Evolutionary conservation across 2,888 invertebrate genomes (phyloP), one percentile per base, ranked within the genome.

Genomic region (Spodoptera exigua): DNA sequence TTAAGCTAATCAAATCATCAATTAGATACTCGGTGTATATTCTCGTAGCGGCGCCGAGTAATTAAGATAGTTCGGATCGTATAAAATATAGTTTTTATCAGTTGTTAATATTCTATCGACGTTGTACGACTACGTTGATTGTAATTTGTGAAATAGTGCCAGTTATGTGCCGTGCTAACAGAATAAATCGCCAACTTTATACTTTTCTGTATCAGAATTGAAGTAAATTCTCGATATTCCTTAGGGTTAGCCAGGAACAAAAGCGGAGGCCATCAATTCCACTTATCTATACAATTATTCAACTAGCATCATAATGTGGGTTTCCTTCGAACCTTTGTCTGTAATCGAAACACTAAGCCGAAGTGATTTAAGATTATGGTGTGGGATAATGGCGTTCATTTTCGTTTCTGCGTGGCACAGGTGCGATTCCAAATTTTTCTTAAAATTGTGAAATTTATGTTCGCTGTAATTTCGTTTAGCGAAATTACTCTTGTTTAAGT

Each of bases 351-450:
- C 89, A 92, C 91, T 93, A 91, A 93, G 91, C 90, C 91, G 81
- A 85, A 89, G 93, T 92, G 92, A 93, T 93, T 93, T 93, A 93
- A 92, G 93, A 92, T 93, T 92, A 93, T 93, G 90, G 92, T 89
- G 84, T 84, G 92, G 92, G 91, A 92, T 93, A 93, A 93, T 91
- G 83, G 90, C 89, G 83, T 86, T 89, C 92, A 91, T 91, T 92
- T 90, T 89, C 87, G 86, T 88, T 85, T 82, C 84, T 80, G 83
- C 84, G 84, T 76, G 83, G 85, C 88, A 85, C 92, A 92, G 93
- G 91, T 91, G 91, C 87, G 84, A 81, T 80, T 80, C 83, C 81
- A 82, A 85, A 83, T 89, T 89, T 90, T 89, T 90, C 85, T 88
- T 87, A 86, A 89, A 91, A 89, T 88, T 86, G 80, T 70, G 64